Conservation (phyloP, 2,797 vertebrate genomes). For the Crenichthys baileyi region DNA sequence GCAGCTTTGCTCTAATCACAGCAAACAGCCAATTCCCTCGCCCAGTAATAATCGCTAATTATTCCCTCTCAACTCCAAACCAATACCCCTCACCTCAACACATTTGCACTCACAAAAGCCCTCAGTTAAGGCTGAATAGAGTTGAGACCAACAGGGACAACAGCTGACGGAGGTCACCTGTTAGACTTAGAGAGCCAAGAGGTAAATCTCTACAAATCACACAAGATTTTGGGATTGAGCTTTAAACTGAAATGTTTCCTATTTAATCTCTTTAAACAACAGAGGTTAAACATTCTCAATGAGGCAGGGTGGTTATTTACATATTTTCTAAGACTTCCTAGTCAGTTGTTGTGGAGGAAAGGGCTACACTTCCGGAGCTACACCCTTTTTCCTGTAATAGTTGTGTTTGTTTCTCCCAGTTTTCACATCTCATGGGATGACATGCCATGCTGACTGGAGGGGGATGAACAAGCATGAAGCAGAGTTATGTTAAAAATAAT, state of each 20-base stretch:
- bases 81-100: conserved; percentile 10
- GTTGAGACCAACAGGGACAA: conserved; percentile 27
- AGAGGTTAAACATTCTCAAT: conserved; percentile 14
- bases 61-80: conserved; percentile 50
- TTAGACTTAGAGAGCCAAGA: not conserved
- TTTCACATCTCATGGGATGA: conserved; percentile 42
- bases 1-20: conserved; percentile 57
- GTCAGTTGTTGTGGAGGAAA: conserved; percentile 39
- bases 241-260: not conserved
- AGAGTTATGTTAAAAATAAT: conserved; percentile 60
- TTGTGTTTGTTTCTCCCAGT: conserved; percentile 39
- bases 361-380: conserved; percentile 56
- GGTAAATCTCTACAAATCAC: conserved; percentile 12
- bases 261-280: not conserved
- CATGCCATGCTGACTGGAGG: conserved; percentile 23
- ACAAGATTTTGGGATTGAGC: not conserved
- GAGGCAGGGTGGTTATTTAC: conserved; percentile 40
- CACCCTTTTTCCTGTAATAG: conserved; percentile 49
- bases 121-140: conserved; percentile 33
- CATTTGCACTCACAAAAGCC: conserved; percentile 7
- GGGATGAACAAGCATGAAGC: conserved; percentile 16
- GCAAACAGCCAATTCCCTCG: conserved; percentile 54
- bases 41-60: conserved; percentile 70
- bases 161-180: conserved; percentile 22
- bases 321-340: conserved; percentile 25